Conservation (phyloP, 2,888 invertebrate species). For the Fragum whitleyi region DNA sequence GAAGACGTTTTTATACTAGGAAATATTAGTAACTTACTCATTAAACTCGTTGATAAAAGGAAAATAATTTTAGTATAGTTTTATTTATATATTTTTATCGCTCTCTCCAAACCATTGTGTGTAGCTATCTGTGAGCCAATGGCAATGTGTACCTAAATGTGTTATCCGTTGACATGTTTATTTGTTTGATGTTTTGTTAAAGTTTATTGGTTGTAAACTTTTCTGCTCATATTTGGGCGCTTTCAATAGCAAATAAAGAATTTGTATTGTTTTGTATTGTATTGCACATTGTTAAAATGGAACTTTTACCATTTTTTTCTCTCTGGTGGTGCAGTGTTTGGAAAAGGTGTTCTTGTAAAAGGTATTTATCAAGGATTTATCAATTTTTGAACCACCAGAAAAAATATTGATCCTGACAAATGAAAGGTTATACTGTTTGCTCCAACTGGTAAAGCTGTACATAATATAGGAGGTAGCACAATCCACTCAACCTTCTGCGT, state of each 20-base stretch:
- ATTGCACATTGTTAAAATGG: slow-evolving; percentile 38
- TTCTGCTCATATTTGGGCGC: too few relatives aligned
- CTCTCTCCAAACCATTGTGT: too few relatives aligned
- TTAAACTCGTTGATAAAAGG: too few relatives aligned
- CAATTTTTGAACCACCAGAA: slow-evolving; percentile 35
- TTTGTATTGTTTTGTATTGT: slow-evolving; percentile 51
- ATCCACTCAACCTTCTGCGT: slow-evolving; percentile 36
- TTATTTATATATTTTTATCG: too few relatives aligned
- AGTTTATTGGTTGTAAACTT: too few relatives aligned
- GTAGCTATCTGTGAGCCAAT: too few relatives aligned
- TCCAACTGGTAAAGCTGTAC: slow-evolving; percentile 61
- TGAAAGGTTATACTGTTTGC: slow-evolving; percentile 53
- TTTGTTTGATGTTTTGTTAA: too few relatives aligned
- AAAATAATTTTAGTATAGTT: too few relatives aligned
- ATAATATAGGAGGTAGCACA: slow-evolving; percentile 31
- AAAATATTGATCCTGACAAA: slow-evolving; percentile 48
- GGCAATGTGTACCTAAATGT: too few relatives aligned
- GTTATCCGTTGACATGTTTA: slow-evolving; percentile 33
- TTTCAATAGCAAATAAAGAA: too few relatives aligned
- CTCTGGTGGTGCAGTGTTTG: slow-evolving; percentile 56
- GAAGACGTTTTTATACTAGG: too few relatives aligned
- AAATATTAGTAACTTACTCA: too few relatives aligned
- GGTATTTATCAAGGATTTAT: slow-evolving; percentile 51
- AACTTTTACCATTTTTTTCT: slow-evolving; percentile 44
- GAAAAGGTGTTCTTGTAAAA: slow-evolving; percentile 49